Evolutionary conservation across 2,797 vertebrate species (phyloP).

Genomic region (Odontamblyopus rebecca): DNA sequence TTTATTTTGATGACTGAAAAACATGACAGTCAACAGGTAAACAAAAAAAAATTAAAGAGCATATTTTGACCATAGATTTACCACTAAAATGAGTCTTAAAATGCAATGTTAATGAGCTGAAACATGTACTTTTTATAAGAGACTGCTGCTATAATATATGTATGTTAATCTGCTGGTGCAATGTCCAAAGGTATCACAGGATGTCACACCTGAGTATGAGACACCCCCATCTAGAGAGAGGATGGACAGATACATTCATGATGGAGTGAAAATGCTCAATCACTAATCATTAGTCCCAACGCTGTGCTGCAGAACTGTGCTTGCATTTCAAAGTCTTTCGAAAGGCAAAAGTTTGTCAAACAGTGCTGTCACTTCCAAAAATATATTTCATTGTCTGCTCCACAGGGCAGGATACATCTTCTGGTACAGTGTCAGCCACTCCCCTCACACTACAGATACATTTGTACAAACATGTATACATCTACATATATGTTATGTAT

Average conservation of each 20-base stretch:
- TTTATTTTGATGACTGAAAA: conserved; percentile 79
- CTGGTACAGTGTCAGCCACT: conserved; percentile 83
- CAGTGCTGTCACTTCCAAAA: conserved; percentile 77
- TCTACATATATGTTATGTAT: conserved; percentile 73
- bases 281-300: conserved; percentile 46
- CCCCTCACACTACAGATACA: conserved; percentile 74
- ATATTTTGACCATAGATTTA: conserved; percentile 68
- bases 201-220: conserved; percentile 47
- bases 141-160: conserved; percentile 46
- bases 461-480: conserved; percentile 79
- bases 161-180: conserved; percentile 39
- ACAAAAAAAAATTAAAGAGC: conserved; percentile 74
- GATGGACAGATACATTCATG: conserved; percentile 55
- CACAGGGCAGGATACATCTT: conserved; percentile 85
- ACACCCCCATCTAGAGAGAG: conserved; percentile 30
- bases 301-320: conserved; percentile 52
- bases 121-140: conserved; percentile 44
- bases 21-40: conserved; percentile 78
- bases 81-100: conserved; percentile 49
- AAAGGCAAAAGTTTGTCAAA: conserved; percentile 67
- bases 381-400: conserved; percentile 82
- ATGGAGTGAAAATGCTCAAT: conserved; percentile 44
- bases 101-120: conserved; percentile 33
- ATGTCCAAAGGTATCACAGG: conserved; percentile 35
- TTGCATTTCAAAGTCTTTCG: conserved; percentile 65